Conservation (phyloP, 2,797 vertebrate genomes). For the Rachycentron canadum region DNA sequence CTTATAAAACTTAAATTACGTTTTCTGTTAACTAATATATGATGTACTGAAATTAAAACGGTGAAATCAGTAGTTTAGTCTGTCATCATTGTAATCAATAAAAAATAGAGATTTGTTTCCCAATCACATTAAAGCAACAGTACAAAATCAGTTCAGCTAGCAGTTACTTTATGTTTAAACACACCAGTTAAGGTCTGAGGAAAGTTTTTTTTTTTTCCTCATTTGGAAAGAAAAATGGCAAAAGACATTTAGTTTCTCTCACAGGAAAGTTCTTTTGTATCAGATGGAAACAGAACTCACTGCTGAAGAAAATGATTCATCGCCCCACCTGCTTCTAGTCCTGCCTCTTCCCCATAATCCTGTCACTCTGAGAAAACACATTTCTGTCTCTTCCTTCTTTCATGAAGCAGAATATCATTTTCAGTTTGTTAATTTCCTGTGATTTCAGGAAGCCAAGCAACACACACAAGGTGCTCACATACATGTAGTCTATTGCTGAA, state of each 20-base stretch:
- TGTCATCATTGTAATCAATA: not conserved
- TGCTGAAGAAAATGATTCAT: conserved; percentile 27
- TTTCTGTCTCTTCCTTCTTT: not conserved
- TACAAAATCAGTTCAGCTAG: no score
- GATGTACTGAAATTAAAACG: no score
- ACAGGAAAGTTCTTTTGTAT: conserved; percentile 4
- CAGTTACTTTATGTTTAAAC: not conserved
- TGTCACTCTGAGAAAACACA: conserved; percentile 30
- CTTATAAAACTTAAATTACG: not conserved
- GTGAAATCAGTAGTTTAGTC: no score
- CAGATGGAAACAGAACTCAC: conserved; percentile 6
- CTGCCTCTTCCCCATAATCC: conserved; percentile 7
- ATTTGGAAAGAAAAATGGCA: not conserved
- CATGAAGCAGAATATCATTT: conserved; percentile 22
- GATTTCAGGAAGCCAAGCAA: conserved; percentile 10
- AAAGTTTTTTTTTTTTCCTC: not conserved
- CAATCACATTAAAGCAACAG: not conserved
- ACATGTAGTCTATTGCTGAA: conserved; percentile 5
- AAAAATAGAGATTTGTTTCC: not conserved
- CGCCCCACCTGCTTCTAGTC: conserved; percentile 31
- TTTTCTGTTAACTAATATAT: not conserved
- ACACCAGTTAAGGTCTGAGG: not conserved
- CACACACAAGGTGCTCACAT: conserved; percentile 1
- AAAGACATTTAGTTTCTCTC: not conserved
- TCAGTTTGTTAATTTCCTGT: conserved; percentile 15